phyloP scores from a whole-genome alignment of 2,113 vertebrate species.

The Cyprinodon tularosa region DNA sequence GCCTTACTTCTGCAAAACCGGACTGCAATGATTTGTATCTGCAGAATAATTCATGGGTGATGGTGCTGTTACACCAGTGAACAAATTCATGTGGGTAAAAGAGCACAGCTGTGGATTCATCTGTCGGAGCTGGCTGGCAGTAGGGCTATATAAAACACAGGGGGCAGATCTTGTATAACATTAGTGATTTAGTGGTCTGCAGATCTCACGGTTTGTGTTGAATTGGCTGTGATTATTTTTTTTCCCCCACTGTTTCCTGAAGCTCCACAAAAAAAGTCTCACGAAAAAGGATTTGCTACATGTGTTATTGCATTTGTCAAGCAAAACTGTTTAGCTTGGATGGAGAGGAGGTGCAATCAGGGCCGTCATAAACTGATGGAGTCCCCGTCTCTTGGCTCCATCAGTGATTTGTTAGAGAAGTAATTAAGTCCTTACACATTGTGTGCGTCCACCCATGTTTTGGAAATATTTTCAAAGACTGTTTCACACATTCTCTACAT shows the following conservation, averaged over 20 bases:
- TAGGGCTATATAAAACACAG: conserved; percentile 71
- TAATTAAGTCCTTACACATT: conserved; percentile 67
- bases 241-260: conserved; percentile 35
- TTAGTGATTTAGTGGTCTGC: conserved; percentile 78
- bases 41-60: conserved; percentile 36
- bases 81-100: conserved; percentile 55
- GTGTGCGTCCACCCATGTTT: conserved; percentile 41
- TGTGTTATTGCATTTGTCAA: conserved; percentile 74
- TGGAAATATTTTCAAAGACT: conserved; percentile 34
- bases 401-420: conserved; percentile 69
- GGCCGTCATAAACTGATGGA: conserved; percentile 76
- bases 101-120: conserved; percentile 65
- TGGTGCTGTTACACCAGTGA: conserved; percentile 39
- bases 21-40: conserved; percentile 27
- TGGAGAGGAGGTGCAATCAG: conserved; percentile 67
- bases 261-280: conserved; percentile 67
- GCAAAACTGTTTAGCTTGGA: conserved; percentile 77
- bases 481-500: conserved; percentile 18
- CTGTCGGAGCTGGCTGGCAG: conserved; percentile 72
- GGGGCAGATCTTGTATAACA: conserved; percentile 80
- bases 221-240: conserved; percentile 61
- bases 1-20: neutral
- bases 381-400: conserved; percentile 57
- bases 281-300: conserved; percentile 70
- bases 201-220: conserved; percentile 77